Evolutionary conservation across 1,140 invertebrate genomes (phyloP), one percentile per base, ranked within the genome.

Genomic region (Drosophila teissieri): DNA sequence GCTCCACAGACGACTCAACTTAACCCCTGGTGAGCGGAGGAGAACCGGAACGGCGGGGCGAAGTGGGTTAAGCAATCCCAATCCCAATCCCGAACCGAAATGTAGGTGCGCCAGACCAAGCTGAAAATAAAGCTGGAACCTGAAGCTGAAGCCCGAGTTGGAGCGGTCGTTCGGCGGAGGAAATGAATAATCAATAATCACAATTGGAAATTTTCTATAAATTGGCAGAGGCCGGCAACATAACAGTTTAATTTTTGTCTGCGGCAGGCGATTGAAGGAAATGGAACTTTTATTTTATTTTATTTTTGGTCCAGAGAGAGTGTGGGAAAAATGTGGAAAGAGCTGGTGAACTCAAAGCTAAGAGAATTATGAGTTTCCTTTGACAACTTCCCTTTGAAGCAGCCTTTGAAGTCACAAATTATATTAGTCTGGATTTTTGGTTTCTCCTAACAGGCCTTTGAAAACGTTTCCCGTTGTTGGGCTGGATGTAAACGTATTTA

Each of bases 161-260:
- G 19, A 4, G 31, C 31, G 55, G 6, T 37, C 44, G 45, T n/a
- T 51, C 34, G 60, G 55, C 58, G 53, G 12, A 70, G 67, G 83
- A 88, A 86, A 86, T 86, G 79, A 86, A 86, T 86, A 86, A 86
- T 86, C 83, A 88, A 86, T 88, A 86, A 76, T 88, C 83, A 82
- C 72, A 88, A 86, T 88, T 88, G 83, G 58, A 86, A 82, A 88
- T 83, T 79, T 82, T 88, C 79, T 73, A 76, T 68, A 88, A 88
- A 86, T 86, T 88, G 82, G 69, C 83, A 85, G 85, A 67, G 52
- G 60, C 54, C 55, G 55, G 51, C 51, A 73, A 55, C 37, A 81
- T 72, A 74, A 82, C 74, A 73, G 45, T 69, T 56, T 53, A 62
- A 72, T 62, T 72, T 70, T 64, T 57, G 49, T 67, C 51, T 57